A percentile compares a stretch with the other conserved stretches of the same genome.
phyloP scores from a whole-genome alignment of 2,888 invertebrate genomes.

The Cephonodes hylas region DNA sequence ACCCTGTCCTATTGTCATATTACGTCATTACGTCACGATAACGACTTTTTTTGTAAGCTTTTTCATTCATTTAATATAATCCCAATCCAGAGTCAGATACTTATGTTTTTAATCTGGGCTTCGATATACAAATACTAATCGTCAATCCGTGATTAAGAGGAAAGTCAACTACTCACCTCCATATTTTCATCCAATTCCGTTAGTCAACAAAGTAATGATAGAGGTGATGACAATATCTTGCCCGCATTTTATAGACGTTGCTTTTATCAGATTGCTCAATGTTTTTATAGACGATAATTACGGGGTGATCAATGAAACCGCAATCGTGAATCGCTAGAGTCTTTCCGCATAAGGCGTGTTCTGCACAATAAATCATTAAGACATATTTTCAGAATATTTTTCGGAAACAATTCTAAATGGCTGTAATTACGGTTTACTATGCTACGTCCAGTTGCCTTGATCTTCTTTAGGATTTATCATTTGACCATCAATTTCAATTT shows the following conservation, averaged over 20 bases:
- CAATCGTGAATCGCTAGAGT: background rate
- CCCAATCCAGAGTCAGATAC: no score
- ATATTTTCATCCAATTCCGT: background rate
- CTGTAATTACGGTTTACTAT: no score
- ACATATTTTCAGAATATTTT: no score
- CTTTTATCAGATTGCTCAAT: background rate
- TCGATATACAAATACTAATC: background rate
- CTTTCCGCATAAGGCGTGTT: constrained; percentile 1
- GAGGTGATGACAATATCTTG: background rate
- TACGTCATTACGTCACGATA: no score
- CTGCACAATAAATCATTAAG: background rate
- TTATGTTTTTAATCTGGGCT: no score
- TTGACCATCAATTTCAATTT: no score
- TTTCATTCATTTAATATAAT: no score
- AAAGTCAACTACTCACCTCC: background rate
- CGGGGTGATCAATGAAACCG: background rate
- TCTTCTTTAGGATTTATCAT: no score
- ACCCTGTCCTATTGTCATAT: no score
- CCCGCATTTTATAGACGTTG: background rate
- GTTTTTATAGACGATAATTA: background rate
- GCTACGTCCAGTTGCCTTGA: no score
- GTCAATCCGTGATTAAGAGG: background rate
- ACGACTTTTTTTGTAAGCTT: no score
- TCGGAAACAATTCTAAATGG: no score
- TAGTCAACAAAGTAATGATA: background rate